Conservation (phyloP, 1,140 invertebrate genomes). For the Vanessa atalanta region DNA sequence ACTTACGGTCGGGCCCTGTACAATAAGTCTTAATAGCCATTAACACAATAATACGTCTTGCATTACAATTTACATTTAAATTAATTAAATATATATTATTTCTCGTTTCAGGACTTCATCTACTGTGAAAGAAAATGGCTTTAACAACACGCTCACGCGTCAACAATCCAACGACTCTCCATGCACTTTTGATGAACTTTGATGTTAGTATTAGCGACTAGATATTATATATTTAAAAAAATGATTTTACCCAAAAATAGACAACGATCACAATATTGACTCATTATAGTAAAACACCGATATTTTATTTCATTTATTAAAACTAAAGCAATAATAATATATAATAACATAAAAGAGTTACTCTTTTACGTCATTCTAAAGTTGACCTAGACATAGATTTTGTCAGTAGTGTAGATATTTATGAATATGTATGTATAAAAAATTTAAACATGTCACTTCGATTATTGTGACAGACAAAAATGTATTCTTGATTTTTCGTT, state of each 20-base stretch:
- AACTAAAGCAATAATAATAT: not conserved
- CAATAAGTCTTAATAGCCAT: no score
- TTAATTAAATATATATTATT: no score
- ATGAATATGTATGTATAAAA: not conserved
- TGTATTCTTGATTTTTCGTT: no score
- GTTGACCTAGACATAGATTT: not conserved
- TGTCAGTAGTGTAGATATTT: no score
- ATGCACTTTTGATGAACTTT: conserved; percentile 64
- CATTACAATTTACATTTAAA: no score
- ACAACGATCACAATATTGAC: not conserved
- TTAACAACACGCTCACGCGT: conserved; percentile 49
- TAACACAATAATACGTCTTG: no score
- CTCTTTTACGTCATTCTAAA: not conserved
- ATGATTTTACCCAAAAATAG: not conserved
- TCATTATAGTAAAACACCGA: no score
- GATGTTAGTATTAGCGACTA: conserved; percentile 32
- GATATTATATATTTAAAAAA: conserved; percentile 18
- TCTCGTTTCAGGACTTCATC: conserved; percentile 65
- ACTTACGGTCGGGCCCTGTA: no score
- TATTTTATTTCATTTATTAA: not conserved
- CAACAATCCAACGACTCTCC: conserved; percentile 61
- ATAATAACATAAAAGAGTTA: not conserved
- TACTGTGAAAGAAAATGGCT: conserved; percentile 57
- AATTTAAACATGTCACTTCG: not conserved
- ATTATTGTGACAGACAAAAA: no score